Percentiles rank a stretch among this genome's conserved stretches.
Evolutionary conservation across 2,888 invertebrate species (phyloP).

Genomic region (Andrena bicolor): DNA sequence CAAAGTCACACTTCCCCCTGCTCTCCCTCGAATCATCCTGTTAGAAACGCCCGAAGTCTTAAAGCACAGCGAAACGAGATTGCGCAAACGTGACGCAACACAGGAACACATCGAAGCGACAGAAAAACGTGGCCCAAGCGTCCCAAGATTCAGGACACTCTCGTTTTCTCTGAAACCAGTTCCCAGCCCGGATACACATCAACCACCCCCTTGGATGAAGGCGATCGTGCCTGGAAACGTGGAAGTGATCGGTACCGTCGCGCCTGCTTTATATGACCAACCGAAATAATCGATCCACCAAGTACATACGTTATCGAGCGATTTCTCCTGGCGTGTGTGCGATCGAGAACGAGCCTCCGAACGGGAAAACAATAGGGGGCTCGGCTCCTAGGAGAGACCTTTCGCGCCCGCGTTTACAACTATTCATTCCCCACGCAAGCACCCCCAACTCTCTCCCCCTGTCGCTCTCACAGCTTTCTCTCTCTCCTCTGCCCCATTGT

Average conservation of each 20-base stretch:
- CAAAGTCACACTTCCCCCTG: no score
- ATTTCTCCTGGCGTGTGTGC: conserved; percentile 63
- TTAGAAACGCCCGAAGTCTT: no score
- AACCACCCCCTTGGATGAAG: conserved; percentile 28
- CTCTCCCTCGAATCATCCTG: no score
- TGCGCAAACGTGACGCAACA: conserved; percentile 42
- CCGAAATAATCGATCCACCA: conserved; percentile 68
- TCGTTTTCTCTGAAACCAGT: conserved; percentile 38
- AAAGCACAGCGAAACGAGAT: not conserved
- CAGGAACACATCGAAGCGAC: conserved; percentile 8
- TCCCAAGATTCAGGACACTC: conserved; percentile 42
- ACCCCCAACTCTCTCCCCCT: conserved; percentile 41
- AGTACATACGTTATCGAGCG: conserved; percentile 58
- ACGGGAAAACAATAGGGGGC: conserved; percentile 77
- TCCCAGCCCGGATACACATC: conserved; percentile 18
- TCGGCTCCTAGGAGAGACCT: conserved; percentile 75
- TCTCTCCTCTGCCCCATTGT: conserved; percentile 36
- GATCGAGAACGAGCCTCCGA: conserved; percentile 65
- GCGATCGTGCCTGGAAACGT: conserved; percentile 19
- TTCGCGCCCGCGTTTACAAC: conserved; percentile 79
- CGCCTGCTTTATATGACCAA: conserved; percentile 45
- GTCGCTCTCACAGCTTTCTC: conserved; percentile 26
- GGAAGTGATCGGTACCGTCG: conserved; percentile 33
- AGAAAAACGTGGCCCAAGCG: conserved; percentile 30
- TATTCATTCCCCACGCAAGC: conserved; percentile 75